Evolutionary conservation across 2,797 vertebrate genomes (phyloP).

Genomic region (Esox masquinongy): DNA sequence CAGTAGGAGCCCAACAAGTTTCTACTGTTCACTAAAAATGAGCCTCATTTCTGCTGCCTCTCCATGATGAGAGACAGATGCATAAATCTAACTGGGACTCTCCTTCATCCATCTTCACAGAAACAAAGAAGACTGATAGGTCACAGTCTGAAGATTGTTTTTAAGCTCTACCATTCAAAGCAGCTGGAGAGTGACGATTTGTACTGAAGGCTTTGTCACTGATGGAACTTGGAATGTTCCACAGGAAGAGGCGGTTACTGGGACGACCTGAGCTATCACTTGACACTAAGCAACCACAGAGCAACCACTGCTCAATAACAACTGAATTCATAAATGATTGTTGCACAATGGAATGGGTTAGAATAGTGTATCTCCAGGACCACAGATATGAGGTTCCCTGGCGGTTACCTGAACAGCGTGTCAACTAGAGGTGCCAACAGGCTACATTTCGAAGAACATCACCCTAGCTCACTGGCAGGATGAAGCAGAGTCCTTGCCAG

Average conservation of each 20-base stretch:
- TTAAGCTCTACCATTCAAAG: conserved; percentile 9
- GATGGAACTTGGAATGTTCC: not conserved
- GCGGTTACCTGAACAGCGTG: not conserved
- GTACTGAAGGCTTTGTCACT: not conserved
- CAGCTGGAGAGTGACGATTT: not conserved
- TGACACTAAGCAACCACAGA: not conserved
- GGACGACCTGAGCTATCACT: not conserved
- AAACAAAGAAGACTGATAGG: not conserved
- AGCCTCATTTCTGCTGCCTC: not conserved
- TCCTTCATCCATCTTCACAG: conserved; percentile 13
- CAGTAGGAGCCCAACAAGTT: not conserved
- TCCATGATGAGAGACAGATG: conserved; percentile 9
- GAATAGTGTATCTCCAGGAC: not conserved
- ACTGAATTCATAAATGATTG: not conserved
- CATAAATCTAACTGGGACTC: not conserved
- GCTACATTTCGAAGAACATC: conserved; percentile 15
- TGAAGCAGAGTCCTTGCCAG: not conserved
- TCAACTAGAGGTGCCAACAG: not conserved
- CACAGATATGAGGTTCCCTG: not conserved
- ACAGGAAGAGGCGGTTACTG: not conserved
- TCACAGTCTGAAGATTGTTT: not conserved
- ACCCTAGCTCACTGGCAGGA: not conserved
- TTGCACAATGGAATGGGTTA: not conserved
- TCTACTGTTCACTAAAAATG: conserved; percentile 11
- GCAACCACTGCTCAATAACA: not conserved